phyloP scores from a whole-genome alignment of 2,113 vertebrate species.

The Calcarius ornatus region DNA sequence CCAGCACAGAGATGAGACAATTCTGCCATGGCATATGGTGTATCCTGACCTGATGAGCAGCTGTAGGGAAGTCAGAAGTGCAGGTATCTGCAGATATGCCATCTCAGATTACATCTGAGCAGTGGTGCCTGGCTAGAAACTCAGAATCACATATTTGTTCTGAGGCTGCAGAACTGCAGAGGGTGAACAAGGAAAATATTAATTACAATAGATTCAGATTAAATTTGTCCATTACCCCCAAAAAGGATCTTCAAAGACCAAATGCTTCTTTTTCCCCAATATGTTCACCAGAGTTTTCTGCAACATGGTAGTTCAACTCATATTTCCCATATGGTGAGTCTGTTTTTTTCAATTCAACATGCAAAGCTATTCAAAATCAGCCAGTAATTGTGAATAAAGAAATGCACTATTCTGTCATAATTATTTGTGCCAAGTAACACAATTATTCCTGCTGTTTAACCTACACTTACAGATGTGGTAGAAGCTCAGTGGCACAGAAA shows the following conservation, averaged over 20 bases:
- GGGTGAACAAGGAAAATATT: not conserved
- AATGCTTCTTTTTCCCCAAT: not conserved
- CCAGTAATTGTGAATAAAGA: not conserved
- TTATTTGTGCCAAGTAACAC: not conserved
- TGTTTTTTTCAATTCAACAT: not conserved
- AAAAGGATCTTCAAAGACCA: not conserved
- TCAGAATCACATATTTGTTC: not conserved
- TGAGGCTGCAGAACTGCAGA: not conserved
- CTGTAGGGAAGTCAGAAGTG: not conserved
- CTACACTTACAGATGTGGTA: not conserved
- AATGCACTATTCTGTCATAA: not conserved
- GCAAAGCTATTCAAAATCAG: not conserved
- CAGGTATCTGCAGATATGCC: conserved; percentile 40
- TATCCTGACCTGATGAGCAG: not conserved
- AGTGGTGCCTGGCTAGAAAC: not conserved
- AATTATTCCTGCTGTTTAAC: not conserved
- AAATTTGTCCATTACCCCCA: not conserved
- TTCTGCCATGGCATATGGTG: not conserved
- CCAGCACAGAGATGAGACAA: not conserved
- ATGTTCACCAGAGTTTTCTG: not conserved
- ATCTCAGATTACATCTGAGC: conserved; percentile 18
- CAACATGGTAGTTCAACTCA: not conserved
- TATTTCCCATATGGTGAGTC: not conserved
- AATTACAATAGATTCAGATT: not conserved
- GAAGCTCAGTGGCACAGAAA: not conserved